Conservation (phyloP, 2,888 invertebrate genomes). For the Tachina grossa region DNA sequence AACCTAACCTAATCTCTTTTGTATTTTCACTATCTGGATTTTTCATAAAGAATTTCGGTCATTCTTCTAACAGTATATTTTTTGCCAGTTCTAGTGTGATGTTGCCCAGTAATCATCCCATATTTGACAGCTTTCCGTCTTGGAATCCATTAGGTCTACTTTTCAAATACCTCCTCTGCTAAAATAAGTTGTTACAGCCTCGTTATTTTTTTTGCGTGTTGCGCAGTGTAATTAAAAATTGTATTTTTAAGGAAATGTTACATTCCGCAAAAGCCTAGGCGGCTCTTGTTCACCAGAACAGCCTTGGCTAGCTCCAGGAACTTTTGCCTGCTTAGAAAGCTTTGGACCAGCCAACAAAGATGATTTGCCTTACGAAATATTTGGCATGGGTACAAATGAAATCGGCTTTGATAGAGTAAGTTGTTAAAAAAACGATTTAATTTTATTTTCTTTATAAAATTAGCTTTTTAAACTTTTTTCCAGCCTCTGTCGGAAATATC, state of each 20-base stretch:
- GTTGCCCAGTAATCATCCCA: no score
- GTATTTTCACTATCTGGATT: no score
- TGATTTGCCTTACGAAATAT: constrained; percentile 82
- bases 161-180: background rate
- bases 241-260: constrained; percentile 74
- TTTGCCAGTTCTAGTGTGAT: no score
- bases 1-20: no score
- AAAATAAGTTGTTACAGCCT: background rate
- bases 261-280: constrained; percentile 81
- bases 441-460: background rate
- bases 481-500: constrained; percentile 83
- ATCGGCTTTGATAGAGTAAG: constrained; percentile 81
- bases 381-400: constrained; percentile 80
- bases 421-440: background rate
- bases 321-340: constrained; percentile 82
- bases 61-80: no score
- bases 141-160: background rate
- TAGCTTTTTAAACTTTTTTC: background rate
- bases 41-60: no score
- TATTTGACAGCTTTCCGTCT: no score
- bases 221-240: background rate
- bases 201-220: background rate
- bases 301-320: constrained; percentile 82
- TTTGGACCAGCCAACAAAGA: constrained; percentile 81
- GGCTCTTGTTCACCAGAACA: constrained; percentile 80